Conservation (phyloP, 1,140 invertebrate species). For the Cydia amplana region DNA sequence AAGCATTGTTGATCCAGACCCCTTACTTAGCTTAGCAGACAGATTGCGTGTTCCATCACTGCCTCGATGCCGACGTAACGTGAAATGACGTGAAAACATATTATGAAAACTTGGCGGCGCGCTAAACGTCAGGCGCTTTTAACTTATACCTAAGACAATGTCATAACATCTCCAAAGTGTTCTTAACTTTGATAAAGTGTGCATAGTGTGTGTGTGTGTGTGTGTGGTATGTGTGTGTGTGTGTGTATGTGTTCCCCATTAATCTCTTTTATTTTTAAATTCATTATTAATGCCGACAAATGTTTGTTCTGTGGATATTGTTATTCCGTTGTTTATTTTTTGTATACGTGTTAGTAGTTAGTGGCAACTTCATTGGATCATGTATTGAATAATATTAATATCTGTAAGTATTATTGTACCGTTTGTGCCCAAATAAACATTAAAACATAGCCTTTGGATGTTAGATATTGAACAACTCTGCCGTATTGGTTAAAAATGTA, state of each 20-base stretch:
- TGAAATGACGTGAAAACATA: slow-evolving; percentile 27
- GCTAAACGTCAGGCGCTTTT: slow-evolving; percentile 31
- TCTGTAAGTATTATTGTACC: too few relatives aligned
- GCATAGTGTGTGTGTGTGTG: too few relatives aligned
- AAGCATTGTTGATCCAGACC: neutral
- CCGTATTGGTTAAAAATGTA: neutral
- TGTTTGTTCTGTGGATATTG: too few relatives aligned
- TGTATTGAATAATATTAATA: too few relatives aligned
- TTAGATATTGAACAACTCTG: slow-evolving; percentile 15
- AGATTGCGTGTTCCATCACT: slow-evolving; percentile 29
- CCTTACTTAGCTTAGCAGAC: slow-evolving; percentile 14
- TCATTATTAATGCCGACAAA: too few relatives aligned
- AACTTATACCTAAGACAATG: slow-evolving; percentile 17
- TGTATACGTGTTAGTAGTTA: too few relatives aligned
- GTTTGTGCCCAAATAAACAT: too few relatives aligned
- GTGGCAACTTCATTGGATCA: too few relatives aligned
- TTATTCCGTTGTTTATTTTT: too few relatives aligned
- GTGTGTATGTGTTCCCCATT: too few relatives aligned
- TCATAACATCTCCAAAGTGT: slow-evolving; percentile 15
- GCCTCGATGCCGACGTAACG: slow-evolving; percentile 9
- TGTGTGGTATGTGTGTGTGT: too few relatives aligned
- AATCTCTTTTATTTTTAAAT: too few relatives aligned
- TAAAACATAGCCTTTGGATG: neutral
- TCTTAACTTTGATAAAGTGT: slow-evolving; percentile 6
- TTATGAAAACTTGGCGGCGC: slow-evolving; percentile 28